Conservation (phyloP, 2,888 invertebrate species). For the Metacarcinus magister region DNA sequence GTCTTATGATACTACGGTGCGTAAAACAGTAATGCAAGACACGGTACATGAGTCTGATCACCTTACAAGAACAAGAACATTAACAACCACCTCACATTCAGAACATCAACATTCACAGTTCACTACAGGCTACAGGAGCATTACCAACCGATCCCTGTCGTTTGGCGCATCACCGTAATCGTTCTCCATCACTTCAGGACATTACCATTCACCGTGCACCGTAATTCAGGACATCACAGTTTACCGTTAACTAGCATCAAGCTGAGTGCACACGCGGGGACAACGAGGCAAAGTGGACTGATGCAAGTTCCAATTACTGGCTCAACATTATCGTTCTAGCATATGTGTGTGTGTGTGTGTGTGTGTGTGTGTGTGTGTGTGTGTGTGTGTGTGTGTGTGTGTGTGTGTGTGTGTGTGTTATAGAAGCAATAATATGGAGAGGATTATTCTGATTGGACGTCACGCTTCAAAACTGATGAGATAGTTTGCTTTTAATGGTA, state of each 20-base stretch:
- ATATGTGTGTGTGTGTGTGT: not conserved
- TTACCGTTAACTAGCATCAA: not conserved
- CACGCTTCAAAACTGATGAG: not conserved
- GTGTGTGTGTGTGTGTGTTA: not conserved
- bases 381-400: conserved; percentile 26
- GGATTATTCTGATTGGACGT: not conserved
- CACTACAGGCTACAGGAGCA: not conserved
- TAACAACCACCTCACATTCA: no score
- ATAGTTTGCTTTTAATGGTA: no score
- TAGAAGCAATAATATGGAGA: not conserved
- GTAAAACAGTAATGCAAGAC: no score
- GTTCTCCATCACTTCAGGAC: not conserved
- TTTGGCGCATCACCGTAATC: not conserved
- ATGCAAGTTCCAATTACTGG: not conserved
- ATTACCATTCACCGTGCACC: not conserved
- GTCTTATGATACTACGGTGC: no score
- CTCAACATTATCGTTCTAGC: not conserved
- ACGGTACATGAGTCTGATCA: no score
- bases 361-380: conserved; percentile 22
- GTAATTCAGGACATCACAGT: not conserved
- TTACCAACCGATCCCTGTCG: not conserved
- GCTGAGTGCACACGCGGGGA: not conserved
- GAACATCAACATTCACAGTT: no score
- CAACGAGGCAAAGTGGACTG: not conserved
- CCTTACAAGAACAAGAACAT: no score